phyloP scores from a whole-genome alignment of 23 tunicate genomes.

The Trididemnum nubilum region DNA sequence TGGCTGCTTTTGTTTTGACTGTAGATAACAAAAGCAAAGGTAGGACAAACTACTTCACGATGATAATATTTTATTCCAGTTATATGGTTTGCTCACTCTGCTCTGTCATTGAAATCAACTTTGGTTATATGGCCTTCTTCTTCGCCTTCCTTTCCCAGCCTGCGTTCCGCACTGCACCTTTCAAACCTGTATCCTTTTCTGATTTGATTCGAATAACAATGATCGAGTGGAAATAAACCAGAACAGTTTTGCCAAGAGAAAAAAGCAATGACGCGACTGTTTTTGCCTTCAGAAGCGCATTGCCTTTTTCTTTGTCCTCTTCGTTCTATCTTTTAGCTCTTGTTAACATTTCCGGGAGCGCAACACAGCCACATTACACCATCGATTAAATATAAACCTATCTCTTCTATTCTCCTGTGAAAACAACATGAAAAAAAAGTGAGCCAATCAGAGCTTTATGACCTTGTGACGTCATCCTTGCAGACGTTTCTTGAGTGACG shows the following conservation, averaged over 20 bases:
- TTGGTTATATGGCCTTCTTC: not conserved
- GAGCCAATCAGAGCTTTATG: not conserved
- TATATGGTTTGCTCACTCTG: not conserved
- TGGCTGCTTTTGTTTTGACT: conserved; percentile 21
- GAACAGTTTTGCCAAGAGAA: conserved; percentile 16
- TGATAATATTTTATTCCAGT: not conserved
- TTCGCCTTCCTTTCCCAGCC: conserved; percentile 5
- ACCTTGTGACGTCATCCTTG: not conserved
- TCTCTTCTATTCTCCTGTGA: conserved; percentile 29
- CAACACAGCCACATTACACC: conserved; percentile 2
- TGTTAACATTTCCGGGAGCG: not conserved
- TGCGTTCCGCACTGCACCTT: conserved; percentile 1
- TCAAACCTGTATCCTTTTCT: not conserved
- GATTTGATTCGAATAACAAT: not conserved
- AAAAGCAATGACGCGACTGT: conserved; percentile 24
- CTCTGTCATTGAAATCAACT: not conserved
- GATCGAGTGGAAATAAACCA: not conserved
- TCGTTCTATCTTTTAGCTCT: not conserved
- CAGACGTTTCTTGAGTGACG: conserved; percentile 17
- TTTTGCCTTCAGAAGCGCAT: not conserved
- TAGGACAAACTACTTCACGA: not conserved
- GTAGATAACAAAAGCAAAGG: conserved; percentile 25
- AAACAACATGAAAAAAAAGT: not conserved
- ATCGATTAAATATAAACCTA: conserved; percentile 16
- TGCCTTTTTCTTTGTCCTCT: not conserved